These are phyloP conservation scores for Melanocharis versteri DNA, from an alignment of 2,113 vertebrate species.

Conservation along the genomic window DNA sequence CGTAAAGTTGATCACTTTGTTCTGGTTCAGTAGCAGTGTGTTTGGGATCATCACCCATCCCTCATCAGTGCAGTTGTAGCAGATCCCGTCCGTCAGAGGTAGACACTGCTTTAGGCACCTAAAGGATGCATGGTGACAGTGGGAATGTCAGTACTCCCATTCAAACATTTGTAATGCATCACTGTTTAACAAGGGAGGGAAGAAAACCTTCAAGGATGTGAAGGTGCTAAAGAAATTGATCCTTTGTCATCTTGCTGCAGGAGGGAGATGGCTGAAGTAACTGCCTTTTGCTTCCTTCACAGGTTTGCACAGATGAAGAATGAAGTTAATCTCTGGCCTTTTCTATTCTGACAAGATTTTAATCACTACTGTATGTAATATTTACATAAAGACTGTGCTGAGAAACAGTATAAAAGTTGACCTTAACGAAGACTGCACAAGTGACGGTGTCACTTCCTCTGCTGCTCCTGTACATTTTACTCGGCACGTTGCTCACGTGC, in stretches of 20 bases:
- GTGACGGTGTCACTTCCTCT: constrained; percentile 75
- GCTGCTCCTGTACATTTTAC: constrained; percentile 81
- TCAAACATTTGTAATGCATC: background rate
- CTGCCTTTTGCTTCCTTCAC: background rate
- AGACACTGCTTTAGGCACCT: accelerated
- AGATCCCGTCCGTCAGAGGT: background rate
- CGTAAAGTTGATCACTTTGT: background rate
- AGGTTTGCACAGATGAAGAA: constrained; percentile 99
- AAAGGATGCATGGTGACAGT: background rate
- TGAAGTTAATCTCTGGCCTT: constrained; percentile 71
- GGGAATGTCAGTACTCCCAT: no score
- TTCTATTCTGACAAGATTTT: constrained; percentile 55
- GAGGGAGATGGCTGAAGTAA: background rate
- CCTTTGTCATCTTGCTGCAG: background rate
- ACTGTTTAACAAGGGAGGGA: background rate
- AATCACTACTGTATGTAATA: constrained; percentile 92
- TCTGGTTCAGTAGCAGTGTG: background rate
- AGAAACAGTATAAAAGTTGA: constrained; percentile 38
- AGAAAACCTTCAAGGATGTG: background rate
- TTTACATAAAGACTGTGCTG: constrained; percentile 75
- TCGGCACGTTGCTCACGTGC: constrained; percentile 80
- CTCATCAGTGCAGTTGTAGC: background rate
- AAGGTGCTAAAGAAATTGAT: background rate
- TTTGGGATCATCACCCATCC: background rate
- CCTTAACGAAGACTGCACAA: constrained; percentile 71